Conservation (phyloP, 2,113 vertebrate genomes). For the Rissa tridactyla region DNA sequence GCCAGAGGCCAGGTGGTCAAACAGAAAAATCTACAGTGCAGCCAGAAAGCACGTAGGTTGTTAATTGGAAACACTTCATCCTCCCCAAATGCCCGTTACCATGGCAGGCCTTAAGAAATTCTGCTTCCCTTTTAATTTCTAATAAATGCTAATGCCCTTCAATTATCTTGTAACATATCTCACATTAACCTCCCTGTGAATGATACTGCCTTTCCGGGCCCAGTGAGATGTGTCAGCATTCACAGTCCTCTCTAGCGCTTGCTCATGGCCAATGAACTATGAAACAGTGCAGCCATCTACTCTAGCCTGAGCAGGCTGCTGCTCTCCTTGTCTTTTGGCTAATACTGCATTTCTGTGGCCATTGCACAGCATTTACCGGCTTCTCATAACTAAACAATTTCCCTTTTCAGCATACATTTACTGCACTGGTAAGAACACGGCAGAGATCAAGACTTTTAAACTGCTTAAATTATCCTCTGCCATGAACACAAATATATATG, state of each 20-base stretch:
- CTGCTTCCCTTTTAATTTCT: neutral
- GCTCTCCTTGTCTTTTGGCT: neutral
- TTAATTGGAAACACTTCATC: constrained; percentile 16
- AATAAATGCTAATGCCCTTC: neutral
- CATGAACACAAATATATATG: neutral
- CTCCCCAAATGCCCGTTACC: neutral
- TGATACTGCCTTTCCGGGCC: neutral
- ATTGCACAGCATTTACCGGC: neutral
- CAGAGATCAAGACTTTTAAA: neutral
- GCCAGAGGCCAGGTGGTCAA: neutral
- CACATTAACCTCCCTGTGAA: neutral
- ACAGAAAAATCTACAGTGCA: neutral
- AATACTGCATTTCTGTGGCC: neutral
- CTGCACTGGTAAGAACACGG: neutral
- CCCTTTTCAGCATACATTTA: neutral
- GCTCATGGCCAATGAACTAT: neutral
- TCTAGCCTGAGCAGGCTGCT: neutral
- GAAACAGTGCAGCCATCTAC: neutral
- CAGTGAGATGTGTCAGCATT: neutral
- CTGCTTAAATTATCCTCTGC: neutral
- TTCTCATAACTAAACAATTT: neutral
- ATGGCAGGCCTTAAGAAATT: neutral
- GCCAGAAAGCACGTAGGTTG: neutral
- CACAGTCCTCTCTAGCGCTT: neutral
- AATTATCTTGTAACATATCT: neutral